Conservation (phyloP, 2,113 vertebrate species). For the Psittacula cyanocephala region DNA sequence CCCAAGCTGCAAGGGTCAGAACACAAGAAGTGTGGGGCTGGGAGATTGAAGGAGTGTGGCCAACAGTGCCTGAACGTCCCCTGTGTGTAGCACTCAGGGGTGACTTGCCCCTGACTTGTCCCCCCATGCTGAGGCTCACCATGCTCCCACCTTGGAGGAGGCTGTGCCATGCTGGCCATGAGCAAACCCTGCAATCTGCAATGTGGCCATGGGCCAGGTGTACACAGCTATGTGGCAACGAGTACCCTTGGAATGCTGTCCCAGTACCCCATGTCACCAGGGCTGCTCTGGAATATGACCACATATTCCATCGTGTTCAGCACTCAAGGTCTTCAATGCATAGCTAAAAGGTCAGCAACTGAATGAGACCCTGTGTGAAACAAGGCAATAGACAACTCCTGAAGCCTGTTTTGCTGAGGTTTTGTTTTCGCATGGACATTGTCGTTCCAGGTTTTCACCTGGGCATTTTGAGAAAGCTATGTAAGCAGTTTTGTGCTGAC, state of each 20-base stretch:
- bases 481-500: neutral
- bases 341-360: neutral
- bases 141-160: neutral
- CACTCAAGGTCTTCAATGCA: neutral
- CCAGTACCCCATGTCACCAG: neutral
- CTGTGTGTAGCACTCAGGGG: neutral
- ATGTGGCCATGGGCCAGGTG: neutral
- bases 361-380: neutral
- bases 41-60: neutral
- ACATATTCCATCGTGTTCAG: neutral
- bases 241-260: neutral
- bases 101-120: neutral
- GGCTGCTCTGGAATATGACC: neutral
- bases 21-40: neutral
- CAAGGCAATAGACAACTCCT: neutral
- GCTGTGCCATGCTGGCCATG: neutral
- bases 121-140: neutral
- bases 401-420: neutral
- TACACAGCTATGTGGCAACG: neutral
- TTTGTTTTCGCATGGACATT: neutral
- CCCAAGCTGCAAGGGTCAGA: neutral
- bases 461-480: neutral
- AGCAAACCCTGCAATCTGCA: neutral
- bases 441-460: neutral
- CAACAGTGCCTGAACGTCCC: neutral